A percentile compares a stretch with the other conserved stretches of the same genome.
Evolutionary conservation across 2,888 invertebrate genomes (phyloP).

Genomic region (Sipha maydis): DNA sequence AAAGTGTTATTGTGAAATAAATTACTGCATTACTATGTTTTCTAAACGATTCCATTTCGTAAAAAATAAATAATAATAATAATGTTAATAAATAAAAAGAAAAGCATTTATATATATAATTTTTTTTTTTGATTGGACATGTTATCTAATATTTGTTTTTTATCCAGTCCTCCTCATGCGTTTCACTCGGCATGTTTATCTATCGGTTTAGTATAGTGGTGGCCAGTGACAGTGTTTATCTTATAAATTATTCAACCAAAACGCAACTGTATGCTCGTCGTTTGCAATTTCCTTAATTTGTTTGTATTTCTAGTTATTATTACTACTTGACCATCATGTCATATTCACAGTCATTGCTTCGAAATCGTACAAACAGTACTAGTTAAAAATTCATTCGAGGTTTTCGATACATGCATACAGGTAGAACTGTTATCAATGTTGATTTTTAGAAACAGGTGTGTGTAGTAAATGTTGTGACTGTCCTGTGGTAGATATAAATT

Average conservation of each 20-base stretch:
- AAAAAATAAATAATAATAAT: not conserved
- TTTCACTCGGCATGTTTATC: not conserved
- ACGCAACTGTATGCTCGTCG: not conserved
- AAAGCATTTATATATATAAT: too few relatives aligned
- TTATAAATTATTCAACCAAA: constrained; percentile 51
- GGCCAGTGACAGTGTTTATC: not conserved
- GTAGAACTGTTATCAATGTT: not conserved
- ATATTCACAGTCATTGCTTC: not conserved
- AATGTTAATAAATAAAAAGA: not conserved
- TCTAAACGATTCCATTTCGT: too few relatives aligned
- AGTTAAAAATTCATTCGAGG: not conserved
- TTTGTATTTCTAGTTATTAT: constrained; percentile 42
- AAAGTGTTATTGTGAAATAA: too few relatives aligned
- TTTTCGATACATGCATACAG: not conserved
- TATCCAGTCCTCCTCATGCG: not conserved
- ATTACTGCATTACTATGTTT: too few relatives aligned
- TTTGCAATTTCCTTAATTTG: constrained; percentile 46
- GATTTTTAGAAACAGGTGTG: not conserved
- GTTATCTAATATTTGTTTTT: constrained; percentile 28
- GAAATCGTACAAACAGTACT: not conserved
- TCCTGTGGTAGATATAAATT: not conserved
- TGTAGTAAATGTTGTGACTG: not conserved
- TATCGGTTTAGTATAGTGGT: not conserved
- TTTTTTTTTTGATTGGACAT: not conserved
- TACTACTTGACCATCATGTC: constrained; percentile 33